Evolutionary conservation across 2,113 vertebrate genomes (phyloP).

Genomic region (Hippoglossus stenolepis): DNA sequence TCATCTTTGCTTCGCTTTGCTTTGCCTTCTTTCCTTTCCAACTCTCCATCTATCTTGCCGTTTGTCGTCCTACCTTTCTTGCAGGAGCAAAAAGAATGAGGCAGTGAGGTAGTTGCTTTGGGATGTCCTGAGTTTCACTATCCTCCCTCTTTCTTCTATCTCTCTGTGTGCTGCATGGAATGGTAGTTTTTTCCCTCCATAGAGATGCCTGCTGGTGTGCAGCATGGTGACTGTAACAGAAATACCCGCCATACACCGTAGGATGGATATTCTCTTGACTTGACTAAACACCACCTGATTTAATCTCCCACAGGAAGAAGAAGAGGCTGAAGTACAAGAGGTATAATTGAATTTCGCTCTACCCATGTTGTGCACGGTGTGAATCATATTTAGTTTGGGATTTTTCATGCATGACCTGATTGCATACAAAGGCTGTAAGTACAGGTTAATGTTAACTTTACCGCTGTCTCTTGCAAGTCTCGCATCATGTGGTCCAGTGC

Average conservation of each 20-base stretch:
- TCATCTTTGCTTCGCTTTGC: conserved; percentile 41
- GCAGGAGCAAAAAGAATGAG: conserved; percentile 69
- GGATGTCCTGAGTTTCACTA: neutral
- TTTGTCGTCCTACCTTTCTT: conserved; percentile 45
- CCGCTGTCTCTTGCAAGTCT: neutral
- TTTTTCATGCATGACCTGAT: conserved; percentile 47
- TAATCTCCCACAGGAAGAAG: conserved; percentile 75
- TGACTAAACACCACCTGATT: conserved; percentile 31
- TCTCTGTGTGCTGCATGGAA: conserved; percentile 63
- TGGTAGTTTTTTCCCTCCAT: conserved; percentile 24
- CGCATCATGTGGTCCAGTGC: conserved; percentile 11
- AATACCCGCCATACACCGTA: neutral
- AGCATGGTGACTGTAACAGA: conserved; percentile 48
- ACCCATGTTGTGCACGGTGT: conserved; percentile 50
- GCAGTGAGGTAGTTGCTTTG: conserved; percentile 61
- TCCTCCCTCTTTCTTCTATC: neutral
- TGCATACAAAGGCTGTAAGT: conserved; percentile 13
- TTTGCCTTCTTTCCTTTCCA: conserved; percentile 13
- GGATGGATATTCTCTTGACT: neutral
- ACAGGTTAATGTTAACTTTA: neutral
- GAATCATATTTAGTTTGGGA: conserved; percentile 15
- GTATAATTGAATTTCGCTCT: conserved; percentile 60
- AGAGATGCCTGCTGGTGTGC: conserved; percentile 28
- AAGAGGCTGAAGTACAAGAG: conserved; percentile 78
- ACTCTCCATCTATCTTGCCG: conserved; percentile 21